Conservation (phyloP, 1,140 invertebrate species). For the Neodiprion pinetum region DNA sequence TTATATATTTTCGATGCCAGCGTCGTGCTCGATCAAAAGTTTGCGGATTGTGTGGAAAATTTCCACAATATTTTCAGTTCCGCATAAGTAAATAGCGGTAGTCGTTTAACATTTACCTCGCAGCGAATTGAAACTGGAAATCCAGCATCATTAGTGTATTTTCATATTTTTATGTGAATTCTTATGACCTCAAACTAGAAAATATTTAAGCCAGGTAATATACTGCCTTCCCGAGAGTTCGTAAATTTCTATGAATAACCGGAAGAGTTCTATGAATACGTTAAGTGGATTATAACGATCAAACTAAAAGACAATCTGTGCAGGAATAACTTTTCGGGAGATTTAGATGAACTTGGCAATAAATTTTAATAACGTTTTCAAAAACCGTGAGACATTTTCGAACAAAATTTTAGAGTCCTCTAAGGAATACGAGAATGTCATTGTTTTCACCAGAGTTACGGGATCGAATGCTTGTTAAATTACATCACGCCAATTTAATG, state of each 20-base stretch:
- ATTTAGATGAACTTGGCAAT: too few species aligned
- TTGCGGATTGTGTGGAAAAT: conserved; percentile 12
- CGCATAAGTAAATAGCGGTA: not conserved
- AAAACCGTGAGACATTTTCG: too few species aligned
- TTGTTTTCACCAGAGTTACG: not conserved
- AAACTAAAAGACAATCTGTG: too few species aligned
- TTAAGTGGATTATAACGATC: too few species aligned
- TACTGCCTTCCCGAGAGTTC: too few species aligned
- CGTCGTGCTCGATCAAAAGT: not conserved
- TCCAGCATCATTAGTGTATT: conserved; percentile 6
- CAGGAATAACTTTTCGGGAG: too few species aligned
- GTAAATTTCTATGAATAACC: too few species aligned
- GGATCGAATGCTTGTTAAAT: not conserved
- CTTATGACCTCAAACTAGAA: not conserved
- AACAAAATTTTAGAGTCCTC: too few species aligned
- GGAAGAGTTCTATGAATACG: too few species aligned
- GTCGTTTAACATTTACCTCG: conserved; percentile 9
- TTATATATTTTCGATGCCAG: not conserved
- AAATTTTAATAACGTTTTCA: too few species aligned
- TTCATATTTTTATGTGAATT: not conserved
- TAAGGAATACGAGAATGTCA: too few species aligned
- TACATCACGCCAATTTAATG: not conserved
- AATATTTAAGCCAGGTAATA: too few species aligned
- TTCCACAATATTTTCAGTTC: not conserved
- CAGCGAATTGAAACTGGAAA: not conserved